Evolutionary conservation across 2,113 vertebrate genomes (phyloP).

Genomic region (Forbesichthys agassizii): DNA sequence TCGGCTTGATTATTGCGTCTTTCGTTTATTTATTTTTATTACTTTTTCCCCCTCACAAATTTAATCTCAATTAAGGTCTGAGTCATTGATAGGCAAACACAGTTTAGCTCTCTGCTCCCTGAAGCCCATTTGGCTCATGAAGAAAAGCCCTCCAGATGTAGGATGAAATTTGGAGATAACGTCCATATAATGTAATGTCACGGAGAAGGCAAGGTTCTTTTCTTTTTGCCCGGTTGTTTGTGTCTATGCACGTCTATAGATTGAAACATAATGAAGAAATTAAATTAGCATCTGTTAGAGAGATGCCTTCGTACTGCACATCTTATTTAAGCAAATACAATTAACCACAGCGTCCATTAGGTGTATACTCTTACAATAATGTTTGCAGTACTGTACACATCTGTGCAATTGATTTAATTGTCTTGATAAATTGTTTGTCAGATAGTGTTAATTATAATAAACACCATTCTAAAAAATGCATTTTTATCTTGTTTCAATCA

Average conservation of each 20-base stretch:
- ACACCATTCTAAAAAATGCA: no score
- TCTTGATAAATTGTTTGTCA: background rate
- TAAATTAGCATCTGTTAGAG: constrained; percentile 44
- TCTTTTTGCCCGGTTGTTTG: constrained; percentile 26
- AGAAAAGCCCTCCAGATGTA: constrained; percentile 39
- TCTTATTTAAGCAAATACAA: background rate
- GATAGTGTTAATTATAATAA: no score
- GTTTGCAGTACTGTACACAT: background rate
- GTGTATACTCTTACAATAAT: constrained; percentile 8
- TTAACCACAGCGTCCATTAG: constrained; percentile 1
- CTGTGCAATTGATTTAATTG: background rate
- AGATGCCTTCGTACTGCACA: background rate
- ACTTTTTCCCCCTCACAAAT: constrained; percentile 44
- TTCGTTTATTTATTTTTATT: constrained; percentile 52
- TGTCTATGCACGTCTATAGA: constrained; percentile 30
- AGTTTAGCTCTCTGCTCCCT: constrained; percentile 31
- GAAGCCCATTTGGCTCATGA: constrained; percentile 37
- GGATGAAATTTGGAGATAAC: constrained; percentile 33
- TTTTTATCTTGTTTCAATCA: no score
- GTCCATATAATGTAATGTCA: constrained; percentile 37
- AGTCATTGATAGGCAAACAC: constrained; percentile 41
- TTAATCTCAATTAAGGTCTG: constrained; percentile 67
- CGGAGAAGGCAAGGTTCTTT: constrained; percentile 40
- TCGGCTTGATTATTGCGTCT: constrained; percentile 61
- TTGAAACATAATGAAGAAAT: constrained; percentile 44